A percentile compares a stretch with the other conserved stretches of the same genome.
These are phyloP conservation scores for Alloscopus bannaensis DNA, from an alignment of 2,888 invertebrate genomes.

Conservation along the genomic window DNA sequence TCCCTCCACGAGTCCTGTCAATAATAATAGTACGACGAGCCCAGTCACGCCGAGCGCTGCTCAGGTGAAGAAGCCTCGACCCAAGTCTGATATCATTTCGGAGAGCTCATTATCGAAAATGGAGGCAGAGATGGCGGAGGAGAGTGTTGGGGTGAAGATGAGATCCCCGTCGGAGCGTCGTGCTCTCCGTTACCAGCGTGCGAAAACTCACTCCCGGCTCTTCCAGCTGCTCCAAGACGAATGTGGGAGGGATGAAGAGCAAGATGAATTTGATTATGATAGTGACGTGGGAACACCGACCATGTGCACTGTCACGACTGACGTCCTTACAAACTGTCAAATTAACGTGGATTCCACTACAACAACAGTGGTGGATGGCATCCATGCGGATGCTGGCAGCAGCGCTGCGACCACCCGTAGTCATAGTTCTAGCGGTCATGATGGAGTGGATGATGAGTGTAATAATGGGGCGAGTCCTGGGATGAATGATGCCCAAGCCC, in stretches of 20 bases:
- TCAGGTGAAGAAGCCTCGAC: slow-evolving; percentile 63
- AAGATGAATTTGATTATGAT: slow-evolving; percentile 74
- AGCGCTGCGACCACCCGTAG: slow-evolving; percentile 10
- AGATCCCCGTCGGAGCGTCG: slow-evolving; percentile 74
- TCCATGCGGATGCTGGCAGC: slow-evolving; percentile 17
- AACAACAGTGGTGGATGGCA: not conserved
- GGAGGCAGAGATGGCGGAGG: slow-evolving; percentile 32
- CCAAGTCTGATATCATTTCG: slow-evolving; percentile 66
- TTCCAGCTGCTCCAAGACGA: slow-evolving; percentile 82
- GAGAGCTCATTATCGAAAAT: slow-evolving; percentile 52
- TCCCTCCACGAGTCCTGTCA: not conserved
- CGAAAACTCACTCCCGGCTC: slow-evolving; percentile 84
- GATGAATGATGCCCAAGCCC: slow-evolving; percentile 54
- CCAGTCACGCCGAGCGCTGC: slow-evolving; percentile 4
- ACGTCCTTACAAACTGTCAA: slow-evolving; percentile 38
- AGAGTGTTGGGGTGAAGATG: slow-evolving; percentile 62
- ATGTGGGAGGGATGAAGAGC: slow-evolving; percentile 74
- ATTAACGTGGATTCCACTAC: slow-evolving; percentile 52
- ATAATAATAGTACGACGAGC: not conserved
- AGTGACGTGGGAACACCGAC: slow-evolving; percentile 50
- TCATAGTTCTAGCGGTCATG: slow-evolving; percentile 26
- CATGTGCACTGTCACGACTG: not conserved
- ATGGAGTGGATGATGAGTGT: slow-evolving; percentile 34
- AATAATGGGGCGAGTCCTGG: slow-evolving; percentile 39
- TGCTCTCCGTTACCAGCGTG: slow-evolving; percentile 81